These are phyloP conservation scores for Chloroceryle aenea DNA, from an alignment of 2,113 vertebrate species.

Conservation along the genomic window DNA sequence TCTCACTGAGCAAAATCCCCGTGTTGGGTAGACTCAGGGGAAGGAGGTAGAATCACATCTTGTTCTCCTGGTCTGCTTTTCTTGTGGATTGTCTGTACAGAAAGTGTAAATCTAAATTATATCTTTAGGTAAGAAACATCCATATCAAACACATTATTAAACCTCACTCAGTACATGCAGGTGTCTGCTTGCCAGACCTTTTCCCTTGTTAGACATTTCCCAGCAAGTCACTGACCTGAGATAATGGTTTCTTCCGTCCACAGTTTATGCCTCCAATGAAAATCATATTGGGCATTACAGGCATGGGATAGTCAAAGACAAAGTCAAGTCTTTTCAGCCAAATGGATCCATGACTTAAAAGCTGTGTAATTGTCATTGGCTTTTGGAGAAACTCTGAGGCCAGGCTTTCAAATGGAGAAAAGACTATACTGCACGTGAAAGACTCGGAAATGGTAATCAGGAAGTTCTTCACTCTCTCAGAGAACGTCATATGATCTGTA, in stretches of 20 bases:
- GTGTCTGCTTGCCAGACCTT: neutral
- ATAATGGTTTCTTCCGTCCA: neutral
- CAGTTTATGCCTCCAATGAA: slow-evolving; percentile 82
- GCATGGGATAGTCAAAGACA: slow-evolving; percentile 81
- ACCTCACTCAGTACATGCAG: neutral
- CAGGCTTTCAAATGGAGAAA: slow-evolving; percentile 71
- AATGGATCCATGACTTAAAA: slow-evolving; percentile 76
- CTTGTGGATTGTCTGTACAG: neutral
- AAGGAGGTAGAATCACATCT: neutral
- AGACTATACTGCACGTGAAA: slow-evolving; percentile 69
- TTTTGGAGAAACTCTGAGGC: slow-evolving; percentile 75
- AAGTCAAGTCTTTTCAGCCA: slow-evolving; percentile 86
- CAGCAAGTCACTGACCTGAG: slow-evolving; percentile 72
- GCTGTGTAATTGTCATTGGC: slow-evolving; percentile 70
- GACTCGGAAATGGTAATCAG: slow-evolving; percentile 62
- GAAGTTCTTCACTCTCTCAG: slow-evolving; percentile 81
- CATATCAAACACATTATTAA: neutral
- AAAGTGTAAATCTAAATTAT: neutral
- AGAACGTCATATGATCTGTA: slow-evolving; percentile 80
- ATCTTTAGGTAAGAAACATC: neutral
- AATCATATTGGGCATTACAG: slow-evolving; percentile 84
- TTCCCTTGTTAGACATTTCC: neutral
- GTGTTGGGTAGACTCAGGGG: neutral
- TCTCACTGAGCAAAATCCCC: neutral
- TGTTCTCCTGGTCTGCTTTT: neutral